These are phyloP conservation scores for Lagothrix lagotricha DNA, from an alignment of 2,797 vertebrate species.

Conservation along the genomic window DNA sequence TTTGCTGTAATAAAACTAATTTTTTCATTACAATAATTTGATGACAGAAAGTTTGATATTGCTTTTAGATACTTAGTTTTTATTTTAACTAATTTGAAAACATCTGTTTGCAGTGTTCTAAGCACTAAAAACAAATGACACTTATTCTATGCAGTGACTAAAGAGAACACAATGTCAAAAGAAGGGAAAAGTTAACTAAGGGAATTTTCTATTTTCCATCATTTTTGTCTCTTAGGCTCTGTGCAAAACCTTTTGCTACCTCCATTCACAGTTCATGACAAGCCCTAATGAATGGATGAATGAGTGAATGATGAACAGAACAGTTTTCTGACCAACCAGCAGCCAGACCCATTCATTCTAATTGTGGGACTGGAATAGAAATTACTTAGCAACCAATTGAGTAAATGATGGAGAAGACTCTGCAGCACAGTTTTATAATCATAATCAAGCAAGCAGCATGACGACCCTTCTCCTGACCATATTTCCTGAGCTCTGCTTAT, in stretches of 20 bases:
- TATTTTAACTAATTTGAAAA: conserved; percentile 24
- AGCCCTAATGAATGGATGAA: conserved; percentile 41
- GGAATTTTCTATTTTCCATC: neutral
- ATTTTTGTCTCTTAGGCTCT: neutral
- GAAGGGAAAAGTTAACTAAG: neutral
- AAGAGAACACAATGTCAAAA: conserved; percentile 6
- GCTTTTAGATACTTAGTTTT: neutral
- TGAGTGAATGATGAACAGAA: conserved; percentile 48
- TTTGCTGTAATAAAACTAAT: conserved; percentile 30
- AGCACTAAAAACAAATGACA: neutral
- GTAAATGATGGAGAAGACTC: conserved; percentile 70
- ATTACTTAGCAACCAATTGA: conserved; percentile 74
- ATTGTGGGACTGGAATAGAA: conserved; percentile 68
- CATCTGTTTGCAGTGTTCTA: neutral
- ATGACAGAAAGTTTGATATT: neutral
- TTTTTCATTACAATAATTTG: conserved; percentile 31
- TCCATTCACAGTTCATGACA: conserved; percentile 4
- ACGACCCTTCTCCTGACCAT: conserved; percentile 69
- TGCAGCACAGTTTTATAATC: conserved; percentile 59
- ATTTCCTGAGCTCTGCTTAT: conserved; percentile 64
- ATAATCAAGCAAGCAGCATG: conserved; percentile 73
- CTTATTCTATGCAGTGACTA: neutral
- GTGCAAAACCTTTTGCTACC: conserved; percentile 33
- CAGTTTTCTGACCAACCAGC: conserved; percentile 35
- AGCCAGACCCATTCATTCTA: conserved; percentile 58